These are phyloP conservation scores for Dendrolimus houi DNA, from an alignment of 2,888 invertebrate genomes.

Conservation along the genomic window DNA sequence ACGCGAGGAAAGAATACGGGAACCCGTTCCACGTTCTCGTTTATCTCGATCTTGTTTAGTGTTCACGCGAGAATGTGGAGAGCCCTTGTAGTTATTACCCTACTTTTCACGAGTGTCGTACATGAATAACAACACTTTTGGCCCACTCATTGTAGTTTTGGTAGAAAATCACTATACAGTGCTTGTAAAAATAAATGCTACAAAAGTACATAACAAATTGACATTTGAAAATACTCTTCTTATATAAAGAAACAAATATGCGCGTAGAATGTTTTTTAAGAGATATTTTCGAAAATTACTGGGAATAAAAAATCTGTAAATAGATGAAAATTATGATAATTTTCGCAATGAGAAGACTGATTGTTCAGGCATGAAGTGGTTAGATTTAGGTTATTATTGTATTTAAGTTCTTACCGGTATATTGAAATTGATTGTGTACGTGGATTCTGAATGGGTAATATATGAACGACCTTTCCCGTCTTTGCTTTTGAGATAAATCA, in stretches of 20 bases:
- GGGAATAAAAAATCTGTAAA: conserved; percentile 29
- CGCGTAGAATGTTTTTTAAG: conserved; percentile 19
- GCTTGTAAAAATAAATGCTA: conserved; percentile 20
- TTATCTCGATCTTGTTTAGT: too few species aligned
- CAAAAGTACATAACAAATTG: conserved; percentile 16
- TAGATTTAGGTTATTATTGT: conserved; percentile 59
- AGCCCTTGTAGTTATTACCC: not conserved
- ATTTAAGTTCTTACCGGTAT: conserved; percentile 56
- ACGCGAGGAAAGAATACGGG: too few species aligned
- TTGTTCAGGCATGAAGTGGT: conserved; percentile 66
- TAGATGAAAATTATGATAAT: conserved; percentile 60
- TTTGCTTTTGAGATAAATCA: too few species aligned
- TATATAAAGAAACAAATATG: conserved; percentile 31
- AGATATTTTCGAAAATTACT: too few species aligned
- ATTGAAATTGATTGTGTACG: conserved; percentile 41
- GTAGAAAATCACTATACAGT: conserved; percentile 29
- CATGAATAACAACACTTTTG: conserved; percentile 22
- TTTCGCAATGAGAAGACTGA: conserved; percentile 75
- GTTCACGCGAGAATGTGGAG: too few species aligned
- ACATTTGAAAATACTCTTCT: conserved; percentile 23
- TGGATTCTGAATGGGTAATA: conserved; percentile 13
- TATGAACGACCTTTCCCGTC: too few species aligned
- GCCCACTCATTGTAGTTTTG: conserved; percentile 43
- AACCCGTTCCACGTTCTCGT: too few species aligned
- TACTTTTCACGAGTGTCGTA: not conserved